These are phyloP conservation scores for Aspiorhynchus laticeps DNA, from an alignment of 2,113 vertebrate species.

Conservation along the genomic window DNA sequence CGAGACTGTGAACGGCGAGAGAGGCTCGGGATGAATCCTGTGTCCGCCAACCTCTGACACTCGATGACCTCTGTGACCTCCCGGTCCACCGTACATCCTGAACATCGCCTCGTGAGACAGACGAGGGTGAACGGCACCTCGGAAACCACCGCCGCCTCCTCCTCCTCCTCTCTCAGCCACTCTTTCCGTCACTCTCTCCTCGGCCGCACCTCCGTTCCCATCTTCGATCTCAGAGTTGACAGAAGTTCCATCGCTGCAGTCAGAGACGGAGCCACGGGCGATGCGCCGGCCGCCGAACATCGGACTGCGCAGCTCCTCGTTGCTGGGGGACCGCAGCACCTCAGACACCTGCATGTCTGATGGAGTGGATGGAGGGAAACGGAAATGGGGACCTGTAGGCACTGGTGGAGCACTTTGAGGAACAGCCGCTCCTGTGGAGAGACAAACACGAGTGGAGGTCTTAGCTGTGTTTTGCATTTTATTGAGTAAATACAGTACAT, in stretches of 20 bases:
- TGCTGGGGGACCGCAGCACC: constrained; percentile 82
- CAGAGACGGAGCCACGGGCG: constrained; percentile 86
- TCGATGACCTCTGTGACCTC: constrained; percentile 61
- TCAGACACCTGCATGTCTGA: constrained; percentile 67
- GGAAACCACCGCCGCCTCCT: constrained; percentile 65
- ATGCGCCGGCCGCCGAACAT: constrained; percentile 83
- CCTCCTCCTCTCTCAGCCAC: constrained; percentile 63
- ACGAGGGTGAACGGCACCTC: constrained; percentile 81
- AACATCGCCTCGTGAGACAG: constrained; percentile 83
- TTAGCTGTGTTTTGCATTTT: not conserved
- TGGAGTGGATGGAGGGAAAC: constrained; percentile 87
- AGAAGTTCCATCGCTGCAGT: constrained; percentile 90
- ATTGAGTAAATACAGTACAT: not conserved
- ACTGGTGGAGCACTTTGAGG: constrained; percentile 91
- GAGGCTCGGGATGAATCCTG: constrained; percentile 83
- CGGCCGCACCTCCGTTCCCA: constrained; percentile 72
- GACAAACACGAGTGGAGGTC: not conserved
- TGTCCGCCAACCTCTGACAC: constrained; percentile 59
- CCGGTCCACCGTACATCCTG: constrained; percentile 80
- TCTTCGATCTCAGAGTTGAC: constrained; percentile 88
- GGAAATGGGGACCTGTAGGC: constrained; percentile 85
- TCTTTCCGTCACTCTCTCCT: constrained; percentile 64
- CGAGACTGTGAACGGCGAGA: constrained; percentile 88
- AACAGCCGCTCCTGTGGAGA: constrained; percentile 78
- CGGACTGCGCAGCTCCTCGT: constrained; percentile 87